Conservation (phyloP, 2,888 invertebrate genomes). For the Pristionchus mayeri region DNA sequence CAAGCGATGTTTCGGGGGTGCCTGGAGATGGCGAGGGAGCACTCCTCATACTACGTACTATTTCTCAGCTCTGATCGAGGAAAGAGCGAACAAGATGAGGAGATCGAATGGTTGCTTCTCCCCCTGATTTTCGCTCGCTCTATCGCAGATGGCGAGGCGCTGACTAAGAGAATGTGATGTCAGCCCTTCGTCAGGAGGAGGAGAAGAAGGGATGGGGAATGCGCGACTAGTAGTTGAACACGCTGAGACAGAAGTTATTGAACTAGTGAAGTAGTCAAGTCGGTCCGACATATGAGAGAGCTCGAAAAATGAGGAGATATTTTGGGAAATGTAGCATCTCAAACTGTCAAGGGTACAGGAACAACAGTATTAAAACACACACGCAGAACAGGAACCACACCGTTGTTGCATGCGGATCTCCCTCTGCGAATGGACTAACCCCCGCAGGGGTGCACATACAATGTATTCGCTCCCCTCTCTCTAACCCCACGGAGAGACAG, state of each 20-base stretch:
- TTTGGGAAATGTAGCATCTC: too few species aligned
- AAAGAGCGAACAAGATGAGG: not conserved
- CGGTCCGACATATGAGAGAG: too few species aligned
- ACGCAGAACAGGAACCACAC: slow-evolving; percentile 18
- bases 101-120: not conserved
- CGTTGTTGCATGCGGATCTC: slow-evolving; percentile 6
- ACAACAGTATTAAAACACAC: too few species aligned
- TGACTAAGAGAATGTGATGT: slow-evolving; percentile 8
- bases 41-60: not conserved
- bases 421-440: slow-evolving; percentile 13
- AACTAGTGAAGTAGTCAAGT: too few species aligned
- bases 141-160: not conserved
- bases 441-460: slow-evolving; percentile 2
- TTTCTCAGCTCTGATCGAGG: not conserved
- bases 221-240: not conserved
- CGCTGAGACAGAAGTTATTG: not conserved
- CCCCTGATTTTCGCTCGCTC: not conserved
- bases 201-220: too few species aligned
- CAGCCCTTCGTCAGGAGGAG: not conserved
- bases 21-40: too few species aligned
- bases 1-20: not conserved
- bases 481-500: slow-evolving; percentile 7
- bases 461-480: not conserved
- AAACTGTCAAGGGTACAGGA: too few species aligned
- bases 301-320: too few species aligned